A percentile compares a stretch with the other conserved stretches of the same genome.
These are phyloP conservation scores for Chionodraco myersi DNA, from an alignment of 2,113 vertebrate species.

Conservation along the genomic window DNA sequence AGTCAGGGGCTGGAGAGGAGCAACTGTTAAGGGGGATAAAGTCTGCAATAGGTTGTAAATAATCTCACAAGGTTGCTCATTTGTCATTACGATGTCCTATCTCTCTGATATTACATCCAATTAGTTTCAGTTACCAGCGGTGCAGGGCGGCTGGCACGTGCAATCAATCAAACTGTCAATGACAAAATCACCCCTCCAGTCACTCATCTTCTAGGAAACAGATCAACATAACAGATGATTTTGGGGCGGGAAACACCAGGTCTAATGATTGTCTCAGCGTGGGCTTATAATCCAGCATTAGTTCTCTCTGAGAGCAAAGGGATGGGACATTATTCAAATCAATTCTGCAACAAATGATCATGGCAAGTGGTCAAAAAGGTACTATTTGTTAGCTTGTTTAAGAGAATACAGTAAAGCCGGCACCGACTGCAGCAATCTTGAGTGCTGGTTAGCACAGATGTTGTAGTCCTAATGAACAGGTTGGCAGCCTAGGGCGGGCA, in stretches of 20 bases:
- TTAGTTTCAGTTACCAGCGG: conserved; percentile 73
- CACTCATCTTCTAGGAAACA: conserved; percentile 41
- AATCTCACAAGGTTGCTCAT: conserved; percentile 60
- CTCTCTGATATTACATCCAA: conserved; percentile 71
- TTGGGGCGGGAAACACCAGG: conserved; percentile 8
- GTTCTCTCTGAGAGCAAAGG: conserved; percentile 11
- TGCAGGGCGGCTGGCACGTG: conserved; percentile 35
- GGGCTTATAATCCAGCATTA: background rate
- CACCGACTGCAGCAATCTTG: conserved; percentile 15
- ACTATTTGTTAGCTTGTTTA: conserved; percentile 6
- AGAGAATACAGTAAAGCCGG: conserved; percentile 18
- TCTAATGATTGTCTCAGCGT: conserved; percentile 42
- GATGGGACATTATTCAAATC: conserved; percentile 14
- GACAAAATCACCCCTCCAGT: conserved; percentile 57
- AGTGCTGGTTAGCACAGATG: conserved; percentile 65
- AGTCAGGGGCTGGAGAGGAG: conserved; percentile 11
- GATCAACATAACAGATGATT: conserved; percentile 37
- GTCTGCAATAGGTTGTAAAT: conserved; percentile 55
- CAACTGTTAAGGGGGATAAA: conserved; percentile 46
- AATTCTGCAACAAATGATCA: background rate
- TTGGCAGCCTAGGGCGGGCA: conserved; percentile 58
- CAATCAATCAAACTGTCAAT: conserved; percentile 73
- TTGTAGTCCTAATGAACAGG: conserved; percentile 57
- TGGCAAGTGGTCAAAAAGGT: background rate
- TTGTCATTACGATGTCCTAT: conserved; percentile 57